Conservation (phyloP, 2,888 invertebrate genomes). For the Sphaerophoria taeniata region DNA sequence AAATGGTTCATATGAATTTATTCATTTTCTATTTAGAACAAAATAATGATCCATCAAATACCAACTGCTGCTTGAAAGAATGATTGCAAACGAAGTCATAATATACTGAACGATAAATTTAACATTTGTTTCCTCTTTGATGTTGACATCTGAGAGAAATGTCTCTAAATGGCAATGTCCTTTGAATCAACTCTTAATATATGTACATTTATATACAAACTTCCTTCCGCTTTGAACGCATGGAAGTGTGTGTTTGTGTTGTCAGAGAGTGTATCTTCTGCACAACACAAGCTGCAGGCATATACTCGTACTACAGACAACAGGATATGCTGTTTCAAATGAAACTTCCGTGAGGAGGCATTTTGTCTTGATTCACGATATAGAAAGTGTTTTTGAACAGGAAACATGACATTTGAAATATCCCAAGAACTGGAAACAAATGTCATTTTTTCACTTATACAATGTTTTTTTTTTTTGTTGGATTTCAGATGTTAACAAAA, state of each 20-base stretch:
- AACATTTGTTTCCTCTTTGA: conserved; percentile 32
- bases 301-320: conserved; percentile 14
- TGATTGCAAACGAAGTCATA: conserved; percentile 23
- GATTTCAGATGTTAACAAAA: not conserved
- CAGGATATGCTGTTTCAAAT: conserved; percentile 18
- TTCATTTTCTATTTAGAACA: no score
- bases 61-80: not conserved
- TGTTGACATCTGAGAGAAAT: conserved; percentile 6
- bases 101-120: conserved; percentile 39
- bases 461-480: no score
- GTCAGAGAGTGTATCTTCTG: not conserved
- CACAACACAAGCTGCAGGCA: conserved; percentile 25
- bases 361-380: conserved; percentile 31
- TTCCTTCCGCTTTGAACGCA: not conserved
- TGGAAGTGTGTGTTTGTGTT: not conserved
- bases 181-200: conserved; percentile 36
- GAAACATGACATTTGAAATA: conserved; percentile 18
- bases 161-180: conserved; percentile 46
- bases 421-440: not conserved
- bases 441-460: not conserved
- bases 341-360: conserved; percentile 42
- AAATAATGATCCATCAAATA: not conserved
- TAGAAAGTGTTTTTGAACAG: conserved; percentile 17
- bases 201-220: conserved; percentile 1
- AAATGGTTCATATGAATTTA: no score